Conservation (phyloP, 2,113 vertebrate genomes). For the Himantopus leucocephalus region DNA sequence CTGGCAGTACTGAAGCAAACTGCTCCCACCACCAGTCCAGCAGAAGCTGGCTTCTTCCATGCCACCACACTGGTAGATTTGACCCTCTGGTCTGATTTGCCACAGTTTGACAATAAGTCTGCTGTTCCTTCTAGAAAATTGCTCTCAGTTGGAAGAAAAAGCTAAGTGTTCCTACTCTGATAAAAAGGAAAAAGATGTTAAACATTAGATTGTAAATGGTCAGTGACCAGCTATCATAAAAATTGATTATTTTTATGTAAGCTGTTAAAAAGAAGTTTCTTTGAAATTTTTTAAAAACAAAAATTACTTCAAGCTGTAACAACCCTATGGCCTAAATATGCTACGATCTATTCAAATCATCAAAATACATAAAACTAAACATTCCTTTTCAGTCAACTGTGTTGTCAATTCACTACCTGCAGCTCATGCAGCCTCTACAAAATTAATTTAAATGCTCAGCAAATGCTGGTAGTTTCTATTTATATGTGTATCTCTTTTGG, state of each 20-base stretch:
- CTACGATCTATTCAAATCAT: not conserved
- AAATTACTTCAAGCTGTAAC: not conserved
- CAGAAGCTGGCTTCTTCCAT: not conserved
- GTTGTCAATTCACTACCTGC: not conserved
- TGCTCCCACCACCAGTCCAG: not conserved
- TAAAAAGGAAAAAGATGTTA: not conserved
- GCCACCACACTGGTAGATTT: not conserved
- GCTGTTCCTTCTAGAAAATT: not conserved
- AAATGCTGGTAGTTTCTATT: not conserved
- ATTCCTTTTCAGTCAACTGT: not conserved
- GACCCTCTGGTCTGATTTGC: not conserved
- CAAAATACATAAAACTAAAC: not conserved
- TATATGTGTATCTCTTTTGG: not conserved
- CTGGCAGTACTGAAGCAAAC: not conserved
- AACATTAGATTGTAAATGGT: not conserved
- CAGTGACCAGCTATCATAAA: not conserved
- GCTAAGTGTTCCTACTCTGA: not conserved
- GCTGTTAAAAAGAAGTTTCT: not conserved
- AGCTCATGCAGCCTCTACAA: not conserved
- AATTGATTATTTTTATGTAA: not conserved
- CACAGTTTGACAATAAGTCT: not conserved
- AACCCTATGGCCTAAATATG: not conserved
- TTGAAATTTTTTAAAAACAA: not conserved
- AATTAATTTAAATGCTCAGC: not conserved
- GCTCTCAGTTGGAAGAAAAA: not conserved